A percentile compares a stretch with the other conserved stretches of the same genome.
Evolutionary conservation across 2,113 vertebrate species (phyloP).

Genomic region (Zosterops pallidus): DNA sequence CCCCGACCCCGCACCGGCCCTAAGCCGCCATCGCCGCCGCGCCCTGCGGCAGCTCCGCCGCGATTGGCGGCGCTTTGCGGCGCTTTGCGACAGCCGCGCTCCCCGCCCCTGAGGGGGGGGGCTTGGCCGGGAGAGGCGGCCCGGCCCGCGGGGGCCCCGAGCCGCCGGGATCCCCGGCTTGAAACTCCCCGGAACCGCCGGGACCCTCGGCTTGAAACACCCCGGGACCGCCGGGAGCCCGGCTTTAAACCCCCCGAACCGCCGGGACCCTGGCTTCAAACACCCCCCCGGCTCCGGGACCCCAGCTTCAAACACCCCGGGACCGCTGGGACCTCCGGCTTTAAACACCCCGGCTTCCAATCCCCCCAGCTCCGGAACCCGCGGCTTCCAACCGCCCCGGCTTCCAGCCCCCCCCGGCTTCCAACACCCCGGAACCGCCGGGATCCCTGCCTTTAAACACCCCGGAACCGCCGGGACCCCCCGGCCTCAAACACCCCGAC

Average conservation of each 20-base stretch:
- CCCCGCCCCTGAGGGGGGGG: background rate
- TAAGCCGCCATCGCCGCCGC: background rate
- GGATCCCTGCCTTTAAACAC: too few relatives aligned
- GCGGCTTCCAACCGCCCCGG: too few relatives aligned
- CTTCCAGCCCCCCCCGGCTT: too few relatives aligned
- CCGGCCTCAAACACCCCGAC: background rate
- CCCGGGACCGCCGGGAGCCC: background rate
- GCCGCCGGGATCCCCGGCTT: background rate
- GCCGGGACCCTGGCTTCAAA: background rate
- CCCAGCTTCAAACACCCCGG: too few relatives aligned
- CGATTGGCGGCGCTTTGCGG: constrained; percentile 26
- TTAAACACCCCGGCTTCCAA: too few relatives aligned
- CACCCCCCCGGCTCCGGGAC: too few relatives aligned
- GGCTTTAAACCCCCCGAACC: too few relatives aligned
- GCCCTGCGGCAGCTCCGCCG: background rate
- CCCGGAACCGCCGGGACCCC: too few relatives aligned
- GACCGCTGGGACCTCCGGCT: background rate
- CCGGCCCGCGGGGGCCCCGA: accelerated
- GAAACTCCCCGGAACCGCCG: too few relatives aligned
- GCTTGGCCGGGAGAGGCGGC: background rate
- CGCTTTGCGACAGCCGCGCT: background rate
- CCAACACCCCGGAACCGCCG: too few relatives aligned
- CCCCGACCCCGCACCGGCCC: background rate
- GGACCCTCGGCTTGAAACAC: accelerated
- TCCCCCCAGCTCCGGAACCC: too few relatives aligned